These are phyloP conservation scores for Bathynomus jamesi DNA, from an alignment of 1,140 invertebrate genomes.

Conservation along the genomic window DNA sequence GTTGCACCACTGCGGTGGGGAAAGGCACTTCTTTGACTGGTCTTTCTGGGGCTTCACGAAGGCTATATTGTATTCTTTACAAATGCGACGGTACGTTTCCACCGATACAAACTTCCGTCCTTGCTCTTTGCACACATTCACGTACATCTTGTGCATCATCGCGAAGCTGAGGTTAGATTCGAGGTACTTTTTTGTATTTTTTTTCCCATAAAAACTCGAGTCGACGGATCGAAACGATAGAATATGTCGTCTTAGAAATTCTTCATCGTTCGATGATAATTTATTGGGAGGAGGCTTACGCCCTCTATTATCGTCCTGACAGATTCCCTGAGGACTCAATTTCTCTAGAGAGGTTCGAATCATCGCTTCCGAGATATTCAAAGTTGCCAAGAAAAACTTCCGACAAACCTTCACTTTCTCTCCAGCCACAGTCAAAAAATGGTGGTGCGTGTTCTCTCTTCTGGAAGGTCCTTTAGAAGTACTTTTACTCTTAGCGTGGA, in stretches of 20 bases:
- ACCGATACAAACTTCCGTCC: background rate
- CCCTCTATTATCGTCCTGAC: background rate
- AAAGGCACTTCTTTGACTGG: too few species aligned
- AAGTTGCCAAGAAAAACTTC: background rate
- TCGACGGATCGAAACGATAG: background rate
- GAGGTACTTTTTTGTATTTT: background rate
- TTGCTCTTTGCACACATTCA: background rate
- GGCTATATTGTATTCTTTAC: background rate
- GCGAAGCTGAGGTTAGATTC: background rate
- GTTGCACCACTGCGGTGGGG: too few species aligned
- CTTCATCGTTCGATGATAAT: background rate
- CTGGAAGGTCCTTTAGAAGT: too few species aligned
- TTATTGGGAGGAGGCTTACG: background rate
- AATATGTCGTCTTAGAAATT: background rate
- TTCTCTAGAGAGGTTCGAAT: background rate
- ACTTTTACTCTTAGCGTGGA: too few species aligned
- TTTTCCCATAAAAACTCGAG: background rate
- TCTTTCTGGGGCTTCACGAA: background rate
- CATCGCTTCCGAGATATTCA: background rate
- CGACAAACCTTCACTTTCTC: background rate
- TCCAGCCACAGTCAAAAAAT: background rate
- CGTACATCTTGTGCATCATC: background rate
- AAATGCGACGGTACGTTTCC: background rate
- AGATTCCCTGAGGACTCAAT: background rate
- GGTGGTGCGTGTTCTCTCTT: background rate